Base-by-base conservation (phyloP, 1,140 invertebrate species). In the Rhopalosiphum padi region DNA sequence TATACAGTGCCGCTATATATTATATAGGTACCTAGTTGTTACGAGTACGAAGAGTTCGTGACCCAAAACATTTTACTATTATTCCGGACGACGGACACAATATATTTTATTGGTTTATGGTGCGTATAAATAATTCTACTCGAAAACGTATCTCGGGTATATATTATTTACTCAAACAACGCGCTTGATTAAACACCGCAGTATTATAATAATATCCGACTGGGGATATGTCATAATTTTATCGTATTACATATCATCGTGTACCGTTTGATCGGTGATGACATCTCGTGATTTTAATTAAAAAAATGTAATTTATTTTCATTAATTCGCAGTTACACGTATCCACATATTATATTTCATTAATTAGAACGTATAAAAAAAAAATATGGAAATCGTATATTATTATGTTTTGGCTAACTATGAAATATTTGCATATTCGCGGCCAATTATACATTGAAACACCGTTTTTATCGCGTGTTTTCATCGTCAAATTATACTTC, bases 1-100 rank as follows among this genome's bases (percentile, higher is more conserved):
- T 18, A 77, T 77, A 77, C n/a, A 77, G 30, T 77, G 15, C 30
- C 18, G 30, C 5, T 15, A 18, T 35, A n/a, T n/a, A n/a, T n/a
- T n/a, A 18, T 68, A 77, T 51, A 3, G 48, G 48, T 51, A 51
- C 5, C 30, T 77, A 77, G 15, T 77, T 77, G 60, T n/a, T 77
- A n/a, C 0, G 15, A 68, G 15, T 77, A n/a, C 60, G 60, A 35
- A 77, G 30, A 77, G 60, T 60, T 60, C 55, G 30, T n/a, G 60
- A 77, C 60, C 60, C 60, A 21, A 77, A 77, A 77, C 60, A 77
- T 77, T 77, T 77, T n/a, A 77, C 60, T 77, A 77, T 77, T 77
- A 77, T 77, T 77, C 60, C 18, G 15, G n/a, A 77, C 55, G 25
- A 60, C 25, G 60, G 15, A n/a, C 18, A 68, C 15, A n/a, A 68